phyloP scores from a whole-genome alignment of 2,888 invertebrate species.

The Rhaphigaster nebulosa region DNA sequence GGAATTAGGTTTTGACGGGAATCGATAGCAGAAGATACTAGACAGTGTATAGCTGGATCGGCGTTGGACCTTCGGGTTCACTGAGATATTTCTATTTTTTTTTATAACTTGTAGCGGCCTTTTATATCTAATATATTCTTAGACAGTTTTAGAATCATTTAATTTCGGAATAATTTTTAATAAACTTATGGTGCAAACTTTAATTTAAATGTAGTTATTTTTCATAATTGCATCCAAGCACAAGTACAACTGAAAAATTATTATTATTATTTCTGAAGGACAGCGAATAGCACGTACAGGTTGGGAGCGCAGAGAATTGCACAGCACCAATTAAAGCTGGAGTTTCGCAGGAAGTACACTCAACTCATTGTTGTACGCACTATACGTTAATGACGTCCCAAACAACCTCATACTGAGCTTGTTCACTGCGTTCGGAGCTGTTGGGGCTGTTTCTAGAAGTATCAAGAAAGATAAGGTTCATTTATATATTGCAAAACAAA shows the following conservation, averaged over 20 bases:
- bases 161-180: too few species aligned
- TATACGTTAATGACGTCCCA: background rate
- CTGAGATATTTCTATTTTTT: too few species aligned
- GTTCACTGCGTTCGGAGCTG: background rate
- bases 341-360: constrained; percentile 8
- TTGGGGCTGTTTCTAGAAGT: background rate
- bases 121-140: too few species aligned
- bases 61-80: too few species aligned
- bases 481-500: too few species aligned
- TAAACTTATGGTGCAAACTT: too few species aligned
- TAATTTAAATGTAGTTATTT: background rate
- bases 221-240: background rate
- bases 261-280: background rate
- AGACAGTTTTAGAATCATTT: too few species aligned
- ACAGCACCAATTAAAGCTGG: background rate
- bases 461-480: too few species aligned
- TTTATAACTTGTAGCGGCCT: too few species aligned
- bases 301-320: background rate
- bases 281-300: background rate
- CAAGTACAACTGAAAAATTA: background rate
- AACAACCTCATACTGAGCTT: background rate
- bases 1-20: too few species aligned
- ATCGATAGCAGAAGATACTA: too few species aligned
- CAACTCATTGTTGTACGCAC: constrained; percentile 9
- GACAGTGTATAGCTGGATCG: too few species aligned